phyloP scores from a whole-genome alignment of 1,140 invertebrate species.

The Drosophila pseudoananassae region DNA sequence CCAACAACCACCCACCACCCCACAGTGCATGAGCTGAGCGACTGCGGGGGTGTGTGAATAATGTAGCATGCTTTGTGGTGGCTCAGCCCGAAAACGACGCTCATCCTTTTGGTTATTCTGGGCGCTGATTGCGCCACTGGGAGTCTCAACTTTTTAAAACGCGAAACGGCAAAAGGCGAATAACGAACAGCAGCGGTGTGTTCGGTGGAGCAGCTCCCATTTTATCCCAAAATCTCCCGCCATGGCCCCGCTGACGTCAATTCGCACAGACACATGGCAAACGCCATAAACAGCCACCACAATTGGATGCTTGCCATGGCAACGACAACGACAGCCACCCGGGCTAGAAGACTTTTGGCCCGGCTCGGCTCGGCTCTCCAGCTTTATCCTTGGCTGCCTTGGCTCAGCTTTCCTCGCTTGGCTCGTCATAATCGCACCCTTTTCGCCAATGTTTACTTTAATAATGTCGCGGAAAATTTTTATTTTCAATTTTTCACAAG shows the following conservation, averaged over 20 bases:
- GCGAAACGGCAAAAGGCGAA: constrained; percentile 61
- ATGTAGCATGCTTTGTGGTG: constrained; percentile 74
- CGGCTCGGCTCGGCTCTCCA: not conserved
- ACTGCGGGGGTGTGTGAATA: constrained; percentile 53
- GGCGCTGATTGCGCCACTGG: constrained; percentile 77
- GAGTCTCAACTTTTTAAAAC: constrained; percentile 70
- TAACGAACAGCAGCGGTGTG: constrained; percentile 26
- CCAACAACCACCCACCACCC: constrained; percentile 1
- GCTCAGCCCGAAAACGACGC: constrained; percentile 52
- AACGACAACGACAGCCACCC: constrained; percentile 34
- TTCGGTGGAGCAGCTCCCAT: constrained; percentile 1
- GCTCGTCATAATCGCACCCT: constrained; percentile 80
- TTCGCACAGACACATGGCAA: constrained; percentile 76
- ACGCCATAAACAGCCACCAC: constrained; percentile 79
- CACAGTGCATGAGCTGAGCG: constrained; percentile 2
- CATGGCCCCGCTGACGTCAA: constrained; percentile 59
- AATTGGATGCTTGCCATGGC: constrained; percentile 78
- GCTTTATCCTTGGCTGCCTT: constrained; percentile 21
- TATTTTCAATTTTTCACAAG: constrained; percentile 81
- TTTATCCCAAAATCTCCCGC: constrained; percentile 3
- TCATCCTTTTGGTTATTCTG: constrained; percentile 55
- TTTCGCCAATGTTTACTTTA: constrained; percentile 81
- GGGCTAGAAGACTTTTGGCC: constrained; percentile 13
- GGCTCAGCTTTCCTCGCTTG: constrained; percentile 37
- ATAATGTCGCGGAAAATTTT: constrained; percentile 81